Conservation (phyloP, 2,797 vertebrate species). For the Characodon lateralis region DNA sequence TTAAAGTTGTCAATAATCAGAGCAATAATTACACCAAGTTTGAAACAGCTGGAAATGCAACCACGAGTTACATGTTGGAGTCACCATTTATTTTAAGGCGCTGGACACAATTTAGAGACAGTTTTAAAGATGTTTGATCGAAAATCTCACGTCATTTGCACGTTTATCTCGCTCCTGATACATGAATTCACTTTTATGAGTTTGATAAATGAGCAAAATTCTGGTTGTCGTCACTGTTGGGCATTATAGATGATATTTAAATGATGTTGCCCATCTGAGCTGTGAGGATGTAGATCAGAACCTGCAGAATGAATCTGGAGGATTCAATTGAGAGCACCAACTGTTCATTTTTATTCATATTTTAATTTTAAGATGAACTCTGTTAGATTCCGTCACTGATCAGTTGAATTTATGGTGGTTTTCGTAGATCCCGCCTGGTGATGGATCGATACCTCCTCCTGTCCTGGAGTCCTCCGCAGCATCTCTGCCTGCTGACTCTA, state of each 20-base stretch:
- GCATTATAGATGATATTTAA: no score
- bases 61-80: neutral
- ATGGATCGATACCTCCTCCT: conserved; percentile 17
- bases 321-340: neutral
- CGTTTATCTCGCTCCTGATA: neutral
- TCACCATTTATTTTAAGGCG: neutral
- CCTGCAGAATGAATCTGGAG: no score
- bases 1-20: no score
- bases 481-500: conserved; percentile 35
- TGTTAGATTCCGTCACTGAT: neutral
- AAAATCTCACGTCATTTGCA: neutral
- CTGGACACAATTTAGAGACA: no score
- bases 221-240: no score
- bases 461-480: conserved; percentile 21
- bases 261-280: no score
- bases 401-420: neutral
- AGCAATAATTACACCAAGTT: no score
- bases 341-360: neutral
- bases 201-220: no score
- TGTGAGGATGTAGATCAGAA: no score
- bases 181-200: neutral
- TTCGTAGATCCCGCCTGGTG: conserved; percentile 53
- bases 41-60: no score
- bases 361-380: neutral
- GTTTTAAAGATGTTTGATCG: neutral